Base-by-base conservation (phyloP, 2,888 invertebrate genomes). In the Acanthosepion lycidas region DNA sequence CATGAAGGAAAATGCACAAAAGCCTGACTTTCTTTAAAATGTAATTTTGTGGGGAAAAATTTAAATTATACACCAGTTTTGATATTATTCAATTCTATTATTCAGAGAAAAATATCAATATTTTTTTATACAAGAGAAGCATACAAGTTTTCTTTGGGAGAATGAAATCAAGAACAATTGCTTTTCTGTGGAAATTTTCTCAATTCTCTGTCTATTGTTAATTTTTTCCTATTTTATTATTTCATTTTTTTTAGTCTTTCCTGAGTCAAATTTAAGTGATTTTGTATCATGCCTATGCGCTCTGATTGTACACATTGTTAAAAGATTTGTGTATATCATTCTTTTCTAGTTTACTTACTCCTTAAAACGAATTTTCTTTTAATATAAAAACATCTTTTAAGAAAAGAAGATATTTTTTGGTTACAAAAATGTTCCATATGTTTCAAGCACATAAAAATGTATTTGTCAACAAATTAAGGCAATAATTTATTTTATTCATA, bases 181-280 rank as follows among this genome's bases (percentile, higher is more conserved):
- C n/a, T 78, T 78, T 78, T n/a, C 78, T 78, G 4, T 33, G n/a
- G n/a, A 78, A 78, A 78, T n/a, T n/a, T n/a, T 78, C 78, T n/a
- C 33, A 78, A 12, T 78, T 33, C n/a, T 78, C 78, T 59, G 20
- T 59, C 59, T 33, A 78, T 78, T 78, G 78, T 78, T 78, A 78
- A n/a, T 33, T 28, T 78, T 78, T 78, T 78, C 18, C 78, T 15
- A 4, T 2, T 64, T 6, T 64, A 26, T 78, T 78, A n/a, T 78
- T 78, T 78, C n/a, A 12, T 78, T 78, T 78, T 78, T 78, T n/a
- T 78, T 33, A n/a, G 5, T 78, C 12, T 12, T 8, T 78, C 78
- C 78, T 78, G 78, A 78, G n/a, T 78, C 78, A 78, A 78, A 78
- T 78, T 33, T 78, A 78, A 78, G 78, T 78, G 78, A 78, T 33